Base-by-base conservation (phyloP, 2,888 invertebrate species). In the Sminthurinus aureus region DNA sequence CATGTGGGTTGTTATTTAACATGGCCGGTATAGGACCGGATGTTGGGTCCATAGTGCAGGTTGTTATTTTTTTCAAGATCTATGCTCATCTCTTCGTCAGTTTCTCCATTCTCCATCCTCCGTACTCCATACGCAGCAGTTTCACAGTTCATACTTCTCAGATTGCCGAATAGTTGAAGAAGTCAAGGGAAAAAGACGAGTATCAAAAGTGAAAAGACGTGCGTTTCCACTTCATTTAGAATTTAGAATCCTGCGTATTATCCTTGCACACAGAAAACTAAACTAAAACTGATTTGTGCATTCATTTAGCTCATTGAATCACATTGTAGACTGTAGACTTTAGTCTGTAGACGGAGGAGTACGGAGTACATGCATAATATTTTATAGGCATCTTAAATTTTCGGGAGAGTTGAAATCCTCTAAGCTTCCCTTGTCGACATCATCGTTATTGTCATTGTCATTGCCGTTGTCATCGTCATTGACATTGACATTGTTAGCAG, bases 191-290 rank as follows among this genome's bases (percentile, higher is more conserved):
- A 38, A 38, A 38, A 67, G 26, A 15, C 20, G 13, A 22, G 64
- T n/a, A 67, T 67, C 67, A 38, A 38, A 6, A 38, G 38, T 38
- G 79, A 79, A 26, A 79, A 38, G 79, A 3, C 50, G 50, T 79
- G 67, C 79, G 69, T 69, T 79, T 71, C 69, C 79, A 69, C 79
- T 69, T 79, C 79, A 79, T 79, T 79, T 38, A 38, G 38, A 6
- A 79, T 79, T 79, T 38, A 38, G 38, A 6, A 4, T 38, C 3
- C 38, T 38, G 38, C 38, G 38, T 38, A 38, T 38, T 38, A 38
- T 6, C 38, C 3, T 38, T 38, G 38, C 38, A 38, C 38, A 6
- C 58, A 6, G 18, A 11, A 58, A 58, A 11, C 58, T 15, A 58
- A 58, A 38, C 38, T 38, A 38, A 38, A 38, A 38, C 38, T 38